Evolutionary conservation across 1,140 invertebrate species (phyloP), one percentile per base, ranked within the genome.

Genomic region (Caenorhabditis remanei): DNA sequence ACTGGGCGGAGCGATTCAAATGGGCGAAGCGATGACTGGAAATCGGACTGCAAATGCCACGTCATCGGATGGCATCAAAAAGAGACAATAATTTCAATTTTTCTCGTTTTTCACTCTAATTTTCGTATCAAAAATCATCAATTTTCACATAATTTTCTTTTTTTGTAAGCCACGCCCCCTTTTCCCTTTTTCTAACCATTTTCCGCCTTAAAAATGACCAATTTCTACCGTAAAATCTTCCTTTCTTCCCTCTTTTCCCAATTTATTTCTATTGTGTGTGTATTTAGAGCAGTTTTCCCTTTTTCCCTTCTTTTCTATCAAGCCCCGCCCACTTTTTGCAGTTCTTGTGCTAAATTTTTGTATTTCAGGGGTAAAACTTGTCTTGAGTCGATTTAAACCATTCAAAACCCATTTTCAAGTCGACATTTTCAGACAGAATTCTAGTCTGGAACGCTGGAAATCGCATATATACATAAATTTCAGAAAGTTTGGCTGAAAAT

Each of bases 1-100:
- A 32, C 48, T 88, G 43, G 83, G 83, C 43, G 87, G 87, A n/a
- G 87, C 82, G 21, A 85, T 88, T 82, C 87, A 88, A 46, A 85
- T 88, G 53, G 50, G 46, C 1, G 84, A 85, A 9, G 71, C 71
- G 4, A 11, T 79, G 40, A 46, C 21, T 4, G 65, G 65, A 50
- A 79, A 79, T 24, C 46, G 46, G 8, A 79, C 71, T 50, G 46
- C 46, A 5, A 79, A 79, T 24, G 46, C 71, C 0, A 79, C 61
- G 9, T 11, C 8, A 11, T 13, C 19, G 21, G 61, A 21, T 21
- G 32, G 1, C 32, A 32, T 9, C 24, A 63, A 63, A 14, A 63
- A 63, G 24, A 63, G 61, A 63, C 21, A 40, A 24, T 63, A 63
- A 40, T 11, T 21, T 3, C 24, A 5, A 0, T 5, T n/a, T 58